Percentiles rank a stretch among this genome's conserved stretches.
phyloP scores from a whole-genome alignment of 2,113 vertebrate genomes.

The Pachycephala philippinensis region DNA sequence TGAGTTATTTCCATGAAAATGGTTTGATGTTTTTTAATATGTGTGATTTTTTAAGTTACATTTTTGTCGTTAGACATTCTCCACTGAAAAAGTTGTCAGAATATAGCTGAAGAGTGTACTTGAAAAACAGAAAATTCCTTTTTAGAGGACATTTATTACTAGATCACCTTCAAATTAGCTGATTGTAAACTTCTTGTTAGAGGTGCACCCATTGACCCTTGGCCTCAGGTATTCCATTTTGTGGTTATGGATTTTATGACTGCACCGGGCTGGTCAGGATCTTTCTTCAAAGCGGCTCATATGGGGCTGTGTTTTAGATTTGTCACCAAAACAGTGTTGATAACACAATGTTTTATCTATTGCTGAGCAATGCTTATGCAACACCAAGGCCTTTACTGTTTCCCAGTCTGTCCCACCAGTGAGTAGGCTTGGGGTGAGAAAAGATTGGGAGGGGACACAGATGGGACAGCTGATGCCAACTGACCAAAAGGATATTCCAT shows the following conservation, averaged over 20 bases:
- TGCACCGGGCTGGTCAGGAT: fast-evolving
- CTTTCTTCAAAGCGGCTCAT: neutral
- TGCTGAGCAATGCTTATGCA: neutral
- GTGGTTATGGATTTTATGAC: neutral
- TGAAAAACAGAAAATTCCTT: neutral
- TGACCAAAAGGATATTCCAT: neutral
- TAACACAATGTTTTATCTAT: neutral
- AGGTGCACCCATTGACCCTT: neutral
- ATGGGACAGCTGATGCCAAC: neutral
- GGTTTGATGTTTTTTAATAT: neutral
- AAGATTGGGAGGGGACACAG: neutral
- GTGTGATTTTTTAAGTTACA: neutral
- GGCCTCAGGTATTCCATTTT: neutral
- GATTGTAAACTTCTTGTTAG: neutral
- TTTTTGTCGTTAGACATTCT: neutral
- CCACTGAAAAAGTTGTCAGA: neutral
- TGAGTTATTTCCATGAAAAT: neutral
- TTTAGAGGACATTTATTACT: neutral
- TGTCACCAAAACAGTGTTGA: neutral
- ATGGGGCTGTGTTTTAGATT: neutral
- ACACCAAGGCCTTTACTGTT: neutral
- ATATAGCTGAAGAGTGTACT: neutral
- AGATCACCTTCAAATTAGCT: neutral
- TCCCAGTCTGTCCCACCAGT: neutral
- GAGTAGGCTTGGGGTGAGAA: neutral